Evolutionary conservation across 2,888 invertebrate genomes (phyloP).

Genomic region (Stenchaetothrips biformis): DNA sequence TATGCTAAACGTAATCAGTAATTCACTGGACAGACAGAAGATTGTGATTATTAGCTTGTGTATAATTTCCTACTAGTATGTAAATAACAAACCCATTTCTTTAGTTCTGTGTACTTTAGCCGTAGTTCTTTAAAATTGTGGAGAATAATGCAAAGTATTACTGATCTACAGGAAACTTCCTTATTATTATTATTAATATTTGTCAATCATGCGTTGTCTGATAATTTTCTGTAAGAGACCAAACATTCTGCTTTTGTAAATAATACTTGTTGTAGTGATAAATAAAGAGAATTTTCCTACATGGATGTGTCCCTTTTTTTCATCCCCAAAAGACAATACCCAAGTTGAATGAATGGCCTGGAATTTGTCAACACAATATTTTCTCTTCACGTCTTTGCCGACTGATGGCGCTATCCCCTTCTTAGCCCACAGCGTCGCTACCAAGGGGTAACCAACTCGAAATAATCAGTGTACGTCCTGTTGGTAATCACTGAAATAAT

Average conservation of each 20-base stretch:
- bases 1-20: neutral
- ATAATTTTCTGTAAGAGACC: neutral
- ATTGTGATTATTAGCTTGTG: neutral
- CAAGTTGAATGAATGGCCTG: too few relatives aligned
- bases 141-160: neutral
- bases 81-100: neutral
- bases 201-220: neutral
- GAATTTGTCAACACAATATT: too few relatives aligned
- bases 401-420: neutral
- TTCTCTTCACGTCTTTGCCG: neutral
- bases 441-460: too few relatives aligned
- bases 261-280: neutral
- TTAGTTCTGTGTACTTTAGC: neutral
- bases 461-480: too few relatives aligned
- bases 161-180: neutral
- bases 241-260: constrained; percentile 15
- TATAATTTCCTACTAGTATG: neutral
- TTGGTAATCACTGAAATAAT: too few relatives aligned
- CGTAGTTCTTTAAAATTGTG: neutral
- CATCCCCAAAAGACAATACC: too few relatives aligned
- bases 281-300: neutral
- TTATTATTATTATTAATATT: neutral
- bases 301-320: neutral
- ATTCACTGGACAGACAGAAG: neutral
- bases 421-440: neutral